These are phyloP conservation scores for Leptopterna dolabrata DNA, from an alignment of 2,888 invertebrate genomes.

Conservation along the genomic window DNA sequence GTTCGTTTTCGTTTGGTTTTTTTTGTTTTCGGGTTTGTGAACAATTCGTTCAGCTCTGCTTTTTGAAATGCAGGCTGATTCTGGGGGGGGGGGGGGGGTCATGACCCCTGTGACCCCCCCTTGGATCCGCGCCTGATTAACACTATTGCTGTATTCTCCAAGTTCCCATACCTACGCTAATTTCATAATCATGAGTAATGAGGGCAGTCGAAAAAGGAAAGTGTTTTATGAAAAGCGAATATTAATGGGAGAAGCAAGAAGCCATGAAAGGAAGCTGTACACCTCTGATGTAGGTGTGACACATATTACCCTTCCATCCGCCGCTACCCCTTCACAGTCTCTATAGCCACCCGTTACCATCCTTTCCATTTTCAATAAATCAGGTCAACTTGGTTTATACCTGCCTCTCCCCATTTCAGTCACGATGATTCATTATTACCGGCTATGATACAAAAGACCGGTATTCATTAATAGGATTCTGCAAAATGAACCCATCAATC, in stretches of 20 bases:
- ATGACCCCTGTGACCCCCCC: too few relatives aligned
- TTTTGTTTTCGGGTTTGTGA: too few relatives aligned
- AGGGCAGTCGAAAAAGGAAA: not conserved
- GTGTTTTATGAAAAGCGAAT: not conserved
- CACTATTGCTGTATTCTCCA: too few relatives aligned
- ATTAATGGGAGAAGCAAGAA: slow-evolving; percentile 1
- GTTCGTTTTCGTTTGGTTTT: too few relatives aligned
- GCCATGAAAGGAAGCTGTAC: slow-evolving; percentile 22
- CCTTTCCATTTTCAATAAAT: slow-evolving; percentile 45
- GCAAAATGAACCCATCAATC: too few relatives aligned
- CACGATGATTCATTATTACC: slow-evolving; percentile 1
- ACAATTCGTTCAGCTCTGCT: too few relatives aligned
- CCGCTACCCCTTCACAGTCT: slow-evolving; percentile 12
- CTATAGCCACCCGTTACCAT: not conserved
- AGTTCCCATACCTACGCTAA: too few relatives aligned
- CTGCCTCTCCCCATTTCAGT: not conserved
- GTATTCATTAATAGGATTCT: too few relatives aligned
- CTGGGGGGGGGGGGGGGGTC: too few relatives aligned
- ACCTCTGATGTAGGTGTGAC: slow-evolving; percentile 41
- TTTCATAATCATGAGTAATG: too few relatives aligned
- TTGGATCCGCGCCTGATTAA: too few relatives aligned
- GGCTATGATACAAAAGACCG: not conserved
- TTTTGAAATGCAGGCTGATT: too few relatives aligned
- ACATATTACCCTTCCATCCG: slow-evolving; percentile 42
- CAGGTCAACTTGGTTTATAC: slow-evolving; percentile 37